Evolutionary conservation across 2,797 vertebrate species (phyloP).

Genomic region (Vireo griseus): DNA sequence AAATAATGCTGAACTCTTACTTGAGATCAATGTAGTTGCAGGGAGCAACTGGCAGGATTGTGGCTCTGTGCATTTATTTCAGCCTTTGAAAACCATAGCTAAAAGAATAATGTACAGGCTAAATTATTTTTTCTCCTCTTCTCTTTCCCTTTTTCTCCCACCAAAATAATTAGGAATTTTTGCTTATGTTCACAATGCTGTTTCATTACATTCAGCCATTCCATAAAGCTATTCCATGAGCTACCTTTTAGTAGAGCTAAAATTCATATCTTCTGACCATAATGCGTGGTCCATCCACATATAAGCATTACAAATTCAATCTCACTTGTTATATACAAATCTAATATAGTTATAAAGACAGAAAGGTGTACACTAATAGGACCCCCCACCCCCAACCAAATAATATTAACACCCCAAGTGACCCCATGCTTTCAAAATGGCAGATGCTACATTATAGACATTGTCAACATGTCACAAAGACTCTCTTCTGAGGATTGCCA

Average conservation of each 20-base stretch:
- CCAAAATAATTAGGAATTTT: neutral
- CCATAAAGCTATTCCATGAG: neutral
- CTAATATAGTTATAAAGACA: neutral
- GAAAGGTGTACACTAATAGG: neutral
- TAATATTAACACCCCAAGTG: neutral
- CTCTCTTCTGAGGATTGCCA: neutral
- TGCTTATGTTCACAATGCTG: neutral
- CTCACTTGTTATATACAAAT: neutral
- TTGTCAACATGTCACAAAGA: neutral
- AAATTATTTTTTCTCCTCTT: neutral
- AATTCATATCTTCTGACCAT: neutral
- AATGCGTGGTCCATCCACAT: neutral
- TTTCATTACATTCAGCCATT: neutral
- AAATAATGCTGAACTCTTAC: neutral
- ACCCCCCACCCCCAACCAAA: fast-evolving
- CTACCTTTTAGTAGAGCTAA: neutral
- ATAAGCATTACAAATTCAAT: neutral
- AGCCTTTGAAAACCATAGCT: neutral
- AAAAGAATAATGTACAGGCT: neutral
- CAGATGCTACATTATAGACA: fast-evolving
- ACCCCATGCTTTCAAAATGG: neutral
- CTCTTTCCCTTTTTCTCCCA: neutral
- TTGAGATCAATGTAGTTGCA: neutral
- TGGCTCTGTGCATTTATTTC: neutral
- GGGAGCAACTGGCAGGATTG: neutral